Evolutionary conservation across 2,797 vertebrate species (phyloP).

Genomic region (Lateolabrax maculatus): DNA sequence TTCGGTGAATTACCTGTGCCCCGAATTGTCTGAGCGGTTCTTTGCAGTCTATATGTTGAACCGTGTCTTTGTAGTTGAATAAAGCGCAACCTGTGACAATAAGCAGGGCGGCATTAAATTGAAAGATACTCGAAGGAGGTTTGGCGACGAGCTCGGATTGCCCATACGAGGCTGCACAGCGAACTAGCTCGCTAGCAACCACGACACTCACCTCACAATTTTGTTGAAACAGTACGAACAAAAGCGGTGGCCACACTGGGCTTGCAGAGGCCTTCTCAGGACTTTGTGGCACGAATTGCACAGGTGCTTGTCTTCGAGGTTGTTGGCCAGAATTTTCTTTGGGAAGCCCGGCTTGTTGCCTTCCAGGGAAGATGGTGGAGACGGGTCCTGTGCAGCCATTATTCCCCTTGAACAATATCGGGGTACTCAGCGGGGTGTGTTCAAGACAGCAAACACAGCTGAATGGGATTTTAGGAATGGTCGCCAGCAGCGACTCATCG

Average conservation of each 20-base stretch:
- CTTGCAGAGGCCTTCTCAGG: conserved; percentile 93
- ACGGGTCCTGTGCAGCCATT: conserved; percentile 94
- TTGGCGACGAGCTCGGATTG: conserved; percentile 12
- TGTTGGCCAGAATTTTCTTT: conserved; percentile 92
- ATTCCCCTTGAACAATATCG: conserved; percentile 78
- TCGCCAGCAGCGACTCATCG: conserved; percentile 45
- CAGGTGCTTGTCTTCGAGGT: conserved; percentile 94
- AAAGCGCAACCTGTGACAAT: neutral
- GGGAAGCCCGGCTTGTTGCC: conserved; percentile 94
- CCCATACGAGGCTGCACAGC: conserved; percentile 13
- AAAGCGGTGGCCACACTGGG: conserved; percentile 97
- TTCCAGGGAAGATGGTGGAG: conserved; percentile 93
- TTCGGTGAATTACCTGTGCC: neutral
- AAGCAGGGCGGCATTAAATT: neutral
- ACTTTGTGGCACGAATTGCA: conserved; percentile 94
- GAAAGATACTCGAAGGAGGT: conserved; percentile 2
- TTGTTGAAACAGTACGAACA: conserved; percentile 93
- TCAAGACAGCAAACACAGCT: conserved; percentile 67
- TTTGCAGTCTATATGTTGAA: accelerated
- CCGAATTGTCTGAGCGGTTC: conserved; percentile 1
- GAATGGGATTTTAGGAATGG: conserved; percentile 23
- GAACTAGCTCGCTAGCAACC: conserved; percentile 62
- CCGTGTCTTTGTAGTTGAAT: neutral
- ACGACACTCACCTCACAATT: conserved; percentile 91
- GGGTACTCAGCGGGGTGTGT: conserved; percentile 77